A percentile compares a stretch with the other conserved stretches of the same genome.
These are phyloP conservation scores for Patella vulgata DNA, from an alignment of 1,140 invertebrate genomes.

Conservation along the genomic window DNA sequence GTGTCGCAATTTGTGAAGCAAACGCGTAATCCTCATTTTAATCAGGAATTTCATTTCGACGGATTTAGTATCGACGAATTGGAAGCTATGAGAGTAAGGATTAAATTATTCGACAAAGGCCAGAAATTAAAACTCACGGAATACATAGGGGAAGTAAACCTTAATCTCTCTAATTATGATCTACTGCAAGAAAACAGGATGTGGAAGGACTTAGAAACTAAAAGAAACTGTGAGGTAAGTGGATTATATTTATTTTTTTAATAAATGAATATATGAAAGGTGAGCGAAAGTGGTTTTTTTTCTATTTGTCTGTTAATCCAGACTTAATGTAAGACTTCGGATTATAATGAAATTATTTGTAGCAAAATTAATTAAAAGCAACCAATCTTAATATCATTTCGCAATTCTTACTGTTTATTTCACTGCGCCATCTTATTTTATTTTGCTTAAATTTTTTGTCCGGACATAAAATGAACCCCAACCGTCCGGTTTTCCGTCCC, in stretches of 20 bases:
- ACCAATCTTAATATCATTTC: too few species aligned
- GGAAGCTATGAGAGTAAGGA: constrained; percentile 46
- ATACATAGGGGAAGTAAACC: constrained; percentile 54
- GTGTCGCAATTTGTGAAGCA: constrained; percentile 48
- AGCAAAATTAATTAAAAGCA: too few species aligned
- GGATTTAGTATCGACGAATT: constrained; percentile 50
- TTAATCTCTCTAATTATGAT: constrained; percentile 55
- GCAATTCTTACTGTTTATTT: too few species aligned
- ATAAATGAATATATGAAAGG: background rate
- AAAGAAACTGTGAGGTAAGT: constrained; percentile 53
- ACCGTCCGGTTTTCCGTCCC: too few species aligned
- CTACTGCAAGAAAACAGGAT: constrained; percentile 58
- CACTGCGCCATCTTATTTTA: too few species aligned
- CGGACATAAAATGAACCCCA: too few species aligned
- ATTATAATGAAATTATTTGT: too few species aligned
- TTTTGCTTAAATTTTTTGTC: too few species aligned
- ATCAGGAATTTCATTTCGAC: constrained; percentile 57
- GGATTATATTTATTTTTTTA: background rate
- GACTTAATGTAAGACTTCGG: too few species aligned
- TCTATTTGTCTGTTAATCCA: background rate
- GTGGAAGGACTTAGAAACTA: constrained; percentile 60
- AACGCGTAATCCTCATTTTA: constrained; percentile 54
- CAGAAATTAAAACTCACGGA: constrained; percentile 53
- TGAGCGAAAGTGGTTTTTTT: background rate
- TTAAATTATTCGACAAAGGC: constrained; percentile 55